Evolutionary conservation across 2,888 invertebrate genomes (phyloP).

Genomic region (Dryobota labecula): DNA sequence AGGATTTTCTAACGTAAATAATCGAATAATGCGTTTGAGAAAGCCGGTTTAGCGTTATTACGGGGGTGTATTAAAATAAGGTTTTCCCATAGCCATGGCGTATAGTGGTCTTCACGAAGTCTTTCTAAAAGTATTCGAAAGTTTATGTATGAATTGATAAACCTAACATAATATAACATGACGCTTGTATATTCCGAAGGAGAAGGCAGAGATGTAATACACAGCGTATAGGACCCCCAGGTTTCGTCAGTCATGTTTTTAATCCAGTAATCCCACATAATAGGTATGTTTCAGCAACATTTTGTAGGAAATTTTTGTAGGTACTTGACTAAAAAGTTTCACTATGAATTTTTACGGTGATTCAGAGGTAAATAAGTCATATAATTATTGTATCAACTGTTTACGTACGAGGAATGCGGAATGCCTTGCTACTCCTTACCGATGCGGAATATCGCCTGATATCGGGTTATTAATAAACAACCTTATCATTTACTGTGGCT

Average conservation of each 20-base stretch:
- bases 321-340: too few species aligned
- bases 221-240: too few species aligned
- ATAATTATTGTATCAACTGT: background rate
- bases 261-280: background rate
- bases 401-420: constrained; percentile 45
- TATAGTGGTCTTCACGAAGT: background rate
- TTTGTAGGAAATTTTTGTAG: too few species aligned
- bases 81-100: background rate
- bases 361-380: constrained; percentile 7
- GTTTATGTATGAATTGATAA: background rate
- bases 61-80: background rate
- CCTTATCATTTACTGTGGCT: constrained; percentile 6
- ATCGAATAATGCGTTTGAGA: constrained; percentile 23
- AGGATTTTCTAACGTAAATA: constrained; percentile 9
- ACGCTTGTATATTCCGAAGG: background rate
- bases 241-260: too few species aligned
- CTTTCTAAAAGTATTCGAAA: background rate
- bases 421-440: constrained; percentile 46
- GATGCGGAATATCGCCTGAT: constrained; percentile 10
- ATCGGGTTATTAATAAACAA: constrained; percentile 1
- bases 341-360: too few species aligned
- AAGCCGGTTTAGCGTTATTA: background rate
- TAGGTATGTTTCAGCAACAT: too few species aligned
- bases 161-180: too few species aligned
- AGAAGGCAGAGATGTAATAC: too few species aligned